phyloP scores from a whole-genome alignment of 2,888 invertebrate species.

The Ypsolopha scabrella region DNA sequence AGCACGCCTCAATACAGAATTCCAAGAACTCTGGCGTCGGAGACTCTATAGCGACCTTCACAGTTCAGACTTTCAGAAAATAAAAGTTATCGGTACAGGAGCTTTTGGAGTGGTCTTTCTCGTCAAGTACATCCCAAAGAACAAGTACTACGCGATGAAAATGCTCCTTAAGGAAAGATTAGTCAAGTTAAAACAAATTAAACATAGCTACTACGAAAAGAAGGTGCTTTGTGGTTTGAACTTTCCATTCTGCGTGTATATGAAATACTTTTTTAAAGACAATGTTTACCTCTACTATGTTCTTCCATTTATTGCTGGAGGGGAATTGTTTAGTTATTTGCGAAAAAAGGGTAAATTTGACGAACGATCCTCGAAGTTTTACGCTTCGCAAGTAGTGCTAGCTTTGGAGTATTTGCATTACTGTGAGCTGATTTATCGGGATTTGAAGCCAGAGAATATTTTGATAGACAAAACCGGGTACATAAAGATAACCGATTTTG shows the following conservation, averaged over 20 bases:
- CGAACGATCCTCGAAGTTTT: slow-evolving; percentile 86
- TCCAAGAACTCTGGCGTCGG: slow-evolving; percentile 50
- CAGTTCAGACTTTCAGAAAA: slow-evolving; percentile 75
- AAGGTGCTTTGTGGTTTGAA: slow-evolving; percentile 85
- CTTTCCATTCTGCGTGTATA: slow-evolving; percentile 89
- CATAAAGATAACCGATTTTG: slow-evolving; percentile 91
- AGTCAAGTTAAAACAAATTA: slow-evolving; percentile 87
- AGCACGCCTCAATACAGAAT: slow-evolving; percentile 40
- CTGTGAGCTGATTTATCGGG: slow-evolving; percentile 88
- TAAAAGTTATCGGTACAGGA: slow-evolving; percentile 86
- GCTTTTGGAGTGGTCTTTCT: slow-evolving; percentile 91
- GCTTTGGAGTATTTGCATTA: slow-evolving; percentile 93
- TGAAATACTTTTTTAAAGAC: slow-evolving; percentile 90
- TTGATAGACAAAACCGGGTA: slow-evolving; percentile 84
- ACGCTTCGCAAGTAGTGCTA: slow-evolving; percentile 89
- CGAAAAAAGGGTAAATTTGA: slow-evolving; percentile 75
- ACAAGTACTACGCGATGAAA: slow-evolving; percentile 87
- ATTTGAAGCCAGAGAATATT: slow-evolving; percentile 94
- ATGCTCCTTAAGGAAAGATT: slow-evolving; percentile 88
- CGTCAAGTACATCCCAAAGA: slow-evolving; percentile 68
- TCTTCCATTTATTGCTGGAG: slow-evolving; percentile 85
- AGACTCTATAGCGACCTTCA: slow-evolving; percentile 28
- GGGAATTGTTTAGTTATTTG: slow-evolving; percentile 87
- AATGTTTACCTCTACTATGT: slow-evolving; percentile 86
- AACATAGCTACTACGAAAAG: slow-evolving; percentile 91